Evolutionary conservation across 2,888 invertebrate genomes (phyloP), one percentile per base, ranked within the genome.

Genomic region (Crepidodera aurea): DNA sequence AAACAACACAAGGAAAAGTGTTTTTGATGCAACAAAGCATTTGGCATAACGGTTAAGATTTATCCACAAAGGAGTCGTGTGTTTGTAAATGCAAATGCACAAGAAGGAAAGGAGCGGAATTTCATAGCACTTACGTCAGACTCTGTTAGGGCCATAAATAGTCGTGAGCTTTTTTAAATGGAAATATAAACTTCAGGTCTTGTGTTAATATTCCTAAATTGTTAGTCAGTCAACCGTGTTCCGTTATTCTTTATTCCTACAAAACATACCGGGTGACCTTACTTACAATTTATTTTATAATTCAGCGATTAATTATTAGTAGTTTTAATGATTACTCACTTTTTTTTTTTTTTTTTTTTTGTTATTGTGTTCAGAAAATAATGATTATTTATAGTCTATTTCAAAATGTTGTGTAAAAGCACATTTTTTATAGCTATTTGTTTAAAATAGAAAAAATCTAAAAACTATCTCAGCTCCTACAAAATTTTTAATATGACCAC

Each of bases 1-100:
- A 51, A 63, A 59, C 50, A 59, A 63, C 50, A 63, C 59, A 44
- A 51, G 44, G 59, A 63, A 63, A 63, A 63, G 63, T 63, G 62
- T 62, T 62, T 62, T 58, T 59, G 42, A 62, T 58, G 59, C 55
- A 62, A 62, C 62, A 62, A 62, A 58, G 62, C 62, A 54, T 62
- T 50, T 54, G 58, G 40, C 54, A 63, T 59, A 59, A 63, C 55
- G 63, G 55, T 63, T 44, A 55, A 59, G 55, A 63, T 59, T 63
- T 63, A 63, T 63, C 37, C 63, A 59, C 63, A 59, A 63, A 59
- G 59, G 29, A 63, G 55, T 51, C 55, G 37, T 63, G 54, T 50
- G 58, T 54, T 50, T 56, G 59, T 40, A 55, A 51, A 59, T 63
- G 62, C 58, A 63, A 63, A 63, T 63, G 55, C 63, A 50, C 40